Conservation (phyloP, 2,888 invertebrate genomes). For the Oxyteleia sp. region DNA sequence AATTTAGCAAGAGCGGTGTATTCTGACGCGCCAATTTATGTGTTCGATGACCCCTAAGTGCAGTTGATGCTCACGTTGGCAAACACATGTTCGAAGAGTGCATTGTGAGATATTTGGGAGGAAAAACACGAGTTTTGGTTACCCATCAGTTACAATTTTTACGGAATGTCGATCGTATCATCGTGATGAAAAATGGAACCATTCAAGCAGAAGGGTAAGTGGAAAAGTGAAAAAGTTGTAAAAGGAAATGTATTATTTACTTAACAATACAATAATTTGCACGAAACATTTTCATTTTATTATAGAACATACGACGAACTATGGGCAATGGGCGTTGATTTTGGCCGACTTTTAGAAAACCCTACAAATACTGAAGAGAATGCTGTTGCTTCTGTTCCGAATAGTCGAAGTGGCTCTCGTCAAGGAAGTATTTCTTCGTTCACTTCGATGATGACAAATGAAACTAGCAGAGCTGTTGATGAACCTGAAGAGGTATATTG, state of each 20-base stretch:
- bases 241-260: no score
- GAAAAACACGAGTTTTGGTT: conserved; percentile 89
- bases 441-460: conserved; percentile 82
- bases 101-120: conserved; percentile 89
- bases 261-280: conserved; percentile 20
- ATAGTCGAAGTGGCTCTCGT: conserved; percentile 82
- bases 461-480: conserved; percentile 75
- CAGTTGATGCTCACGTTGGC: conserved; percentile 97
- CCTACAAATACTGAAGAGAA: conserved; percentile 55
- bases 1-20: conserved; percentile 96
- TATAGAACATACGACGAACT: conserved; percentile 90
- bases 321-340: conserved; percentile 92
- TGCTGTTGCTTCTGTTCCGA: conserved; percentile 77
- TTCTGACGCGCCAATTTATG: conserved; percentile 94
- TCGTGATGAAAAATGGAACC: conserved; percentile 85
- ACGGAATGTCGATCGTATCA: conserved; percentile 84
- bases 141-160: conserved; percentile 90
- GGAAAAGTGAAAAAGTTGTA: no score
- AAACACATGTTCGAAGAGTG: conserved; percentile 96
- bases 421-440: conserved; percentile 84
- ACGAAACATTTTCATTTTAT: conserved; percentile 17
- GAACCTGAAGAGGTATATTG: no score
- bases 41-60: conserved; percentile 97
- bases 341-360: conserved; percentile 91
- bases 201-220: conserved; percentile 83